phyloP scores from a whole-genome alignment of 2,113 vertebrate genomes.

The Hepsetus odoe region DNA sequence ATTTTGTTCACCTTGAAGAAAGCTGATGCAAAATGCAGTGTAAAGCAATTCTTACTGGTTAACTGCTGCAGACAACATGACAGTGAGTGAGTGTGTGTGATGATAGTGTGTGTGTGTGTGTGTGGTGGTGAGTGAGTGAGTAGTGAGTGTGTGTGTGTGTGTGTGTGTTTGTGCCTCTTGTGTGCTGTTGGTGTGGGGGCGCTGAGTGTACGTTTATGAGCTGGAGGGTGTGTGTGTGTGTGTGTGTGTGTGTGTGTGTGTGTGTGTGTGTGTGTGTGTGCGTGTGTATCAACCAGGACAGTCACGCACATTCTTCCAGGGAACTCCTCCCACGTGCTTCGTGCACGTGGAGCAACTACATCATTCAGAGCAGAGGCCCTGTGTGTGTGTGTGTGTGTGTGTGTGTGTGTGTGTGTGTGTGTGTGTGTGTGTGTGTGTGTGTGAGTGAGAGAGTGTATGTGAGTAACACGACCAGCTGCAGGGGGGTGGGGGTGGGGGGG shows the following conservation, averaged over 20 bases:
- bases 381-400: not conserved
- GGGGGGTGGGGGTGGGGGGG: not conserved
- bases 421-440: too few species aligned
- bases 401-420: too few species aligned
- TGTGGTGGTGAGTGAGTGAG: not conserved
- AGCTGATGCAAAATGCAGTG: conserved; percentile 14
- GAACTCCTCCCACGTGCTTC: conserved; percentile 72
- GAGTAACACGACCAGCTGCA: conserved; percentile 44
- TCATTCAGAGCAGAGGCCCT: conserved; percentile 58
- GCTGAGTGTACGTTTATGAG: not conserved
- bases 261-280: not conserved
- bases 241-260: conserved; percentile 6
- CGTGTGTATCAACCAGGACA: not conserved
- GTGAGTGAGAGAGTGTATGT: too few species aligned
- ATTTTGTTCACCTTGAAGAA: too few species aligned
- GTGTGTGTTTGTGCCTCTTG: not conserved
- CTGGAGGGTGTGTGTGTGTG: conserved; percentile 47
- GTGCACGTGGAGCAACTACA: conserved; percentile 69
- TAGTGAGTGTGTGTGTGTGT: too few species aligned
- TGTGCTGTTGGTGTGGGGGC: conserved; percentile 17
- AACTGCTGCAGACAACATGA: not conserved
- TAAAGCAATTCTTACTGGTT: not conserved
- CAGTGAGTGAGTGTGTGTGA: too few species aligned
- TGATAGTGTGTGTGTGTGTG: conserved; percentile 20
- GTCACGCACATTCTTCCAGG: conserved; percentile 70